Base-by-base conservation (phyloP, 2,888 invertebrate species). In the Leucoptera coffeella region DNA sequence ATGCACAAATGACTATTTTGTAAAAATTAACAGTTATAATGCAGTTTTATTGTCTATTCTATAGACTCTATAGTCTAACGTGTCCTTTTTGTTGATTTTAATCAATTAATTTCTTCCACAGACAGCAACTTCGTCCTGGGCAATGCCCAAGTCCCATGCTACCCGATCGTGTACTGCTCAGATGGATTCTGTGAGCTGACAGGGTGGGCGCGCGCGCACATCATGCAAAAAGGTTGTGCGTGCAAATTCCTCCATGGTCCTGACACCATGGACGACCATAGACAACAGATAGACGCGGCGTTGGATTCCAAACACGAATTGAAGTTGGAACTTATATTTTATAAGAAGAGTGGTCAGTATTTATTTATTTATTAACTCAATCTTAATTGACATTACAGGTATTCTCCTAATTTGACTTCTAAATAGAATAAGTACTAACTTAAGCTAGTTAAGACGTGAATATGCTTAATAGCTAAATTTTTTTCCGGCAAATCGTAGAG, bases 121-220 rank as follows among this genome's bases (percentile, higher is more conserved):
- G 93, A 93, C 67, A 93, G 92, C 76, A 93, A 93, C 75, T 93
- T 93, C 69, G 93, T 93, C 48, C 73, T 93, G 67, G 93, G 93
- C 50, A 93, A 93, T 74, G 93, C 93, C 40, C 93, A 93, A 72
- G 93, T 92, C 45, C 82, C 85, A 33, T 65, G 80, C 43, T 88
- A 90, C 73, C 93, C 93, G 42, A 93, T 93, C 73, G 93, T 93
- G 45, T 93, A 93, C 73, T 93, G 93, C 74, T 92, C 91, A 32
- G 93, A 93, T 75, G 93, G 93, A 32, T 93, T 93, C 74, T 91
- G 91, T 64, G 93, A 93, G 75, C 82, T 94, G 75, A 92, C 93
- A 31, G 91, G 92, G 38, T 92, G 85, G 74, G 80, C 89, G 39
- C 78, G 93, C 45, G 93, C 92, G 37, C 91, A 93, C 74, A 93